Percentiles rank a stretch among this genome's conserved stretches.
Conservation (phyloP, 2,888 invertebrate species). For the Drosophila fungiperda region DNA sequence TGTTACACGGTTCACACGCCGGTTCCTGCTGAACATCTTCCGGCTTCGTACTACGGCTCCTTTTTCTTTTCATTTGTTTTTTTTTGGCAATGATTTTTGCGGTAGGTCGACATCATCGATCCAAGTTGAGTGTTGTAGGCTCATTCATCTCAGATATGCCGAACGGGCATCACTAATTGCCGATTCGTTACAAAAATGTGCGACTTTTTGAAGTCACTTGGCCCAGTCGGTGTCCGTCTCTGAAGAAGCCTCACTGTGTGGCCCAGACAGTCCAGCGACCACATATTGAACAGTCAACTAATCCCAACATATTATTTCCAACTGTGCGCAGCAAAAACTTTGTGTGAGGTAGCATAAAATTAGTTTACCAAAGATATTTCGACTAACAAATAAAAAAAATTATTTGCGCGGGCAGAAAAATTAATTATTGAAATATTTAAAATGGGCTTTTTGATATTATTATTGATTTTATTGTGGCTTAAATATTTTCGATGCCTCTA, state of each 20-base stretch:
- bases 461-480: not conserved
- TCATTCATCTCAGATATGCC: constrained; percentile 63
- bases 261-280: constrained; percentile 25
- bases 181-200: constrained; percentile 78
- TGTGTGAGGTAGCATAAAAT: not conserved
- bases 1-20: constrained; percentile 80
- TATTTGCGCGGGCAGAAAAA: not conserved
- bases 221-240: constrained; percentile 21
- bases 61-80: constrained; percentile 9
- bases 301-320: constrained; percentile 16
- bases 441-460: not conserved
- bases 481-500: not conserved
- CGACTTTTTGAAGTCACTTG: constrained; percentile 50
- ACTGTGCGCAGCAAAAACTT: constrained; percentile 16
- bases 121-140: constrained; percentile 30
- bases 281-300: constrained; percentile 27
- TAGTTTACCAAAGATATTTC: not conserved
- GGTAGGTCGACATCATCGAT: constrained; percentile 78
- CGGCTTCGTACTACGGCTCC: constrained; percentile 44
- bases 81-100: constrained; percentile 72
- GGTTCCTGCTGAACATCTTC: constrained; percentile 50
- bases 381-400: not conserved
- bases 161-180: constrained; percentile 69
- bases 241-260: constrained; percentile 41
- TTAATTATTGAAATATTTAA: not conserved